Conservation (phyloP, 2,113 vertebrate species). For the Eidolon helvum region DNA sequence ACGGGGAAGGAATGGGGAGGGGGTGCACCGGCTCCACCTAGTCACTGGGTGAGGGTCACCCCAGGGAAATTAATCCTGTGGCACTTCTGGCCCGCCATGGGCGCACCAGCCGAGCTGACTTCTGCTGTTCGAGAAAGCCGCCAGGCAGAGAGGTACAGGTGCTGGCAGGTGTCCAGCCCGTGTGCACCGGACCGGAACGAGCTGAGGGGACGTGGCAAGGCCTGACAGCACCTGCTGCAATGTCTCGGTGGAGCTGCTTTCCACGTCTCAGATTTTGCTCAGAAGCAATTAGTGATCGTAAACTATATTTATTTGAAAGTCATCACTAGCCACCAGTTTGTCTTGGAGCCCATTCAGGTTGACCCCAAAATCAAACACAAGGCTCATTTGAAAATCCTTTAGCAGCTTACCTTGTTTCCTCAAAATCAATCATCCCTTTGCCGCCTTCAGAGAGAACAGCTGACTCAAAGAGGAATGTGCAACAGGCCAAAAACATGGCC, state of each 20-base stretch:
- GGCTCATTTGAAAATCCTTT: neutral
- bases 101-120: neutral
- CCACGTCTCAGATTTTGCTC: neutral
- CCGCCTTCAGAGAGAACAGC: neutral
- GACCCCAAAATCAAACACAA: neutral
- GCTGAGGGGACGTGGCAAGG: accelerated
- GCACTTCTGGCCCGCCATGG: accelerated
- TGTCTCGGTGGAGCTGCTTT: neutral
- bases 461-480: neutral
- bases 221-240: accelerated
- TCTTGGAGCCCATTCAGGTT: neutral
- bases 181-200: accelerated
- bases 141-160: neutral
- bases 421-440: neutral
- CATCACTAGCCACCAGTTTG: neutral
- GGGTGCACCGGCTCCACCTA: accelerated
- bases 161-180: neutral
- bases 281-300: neutral
- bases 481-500: neutral
- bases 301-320: neutral
- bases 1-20: neutral
- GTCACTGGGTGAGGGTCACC: neutral
- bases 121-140: neutral
- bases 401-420: neutral
- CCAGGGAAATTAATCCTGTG: neutral